These are phyloP conservation scores for Papilio gigon DNA, from an alignment of 2,888 invertebrate genomes.

Conservation along the genomic window DNA sequence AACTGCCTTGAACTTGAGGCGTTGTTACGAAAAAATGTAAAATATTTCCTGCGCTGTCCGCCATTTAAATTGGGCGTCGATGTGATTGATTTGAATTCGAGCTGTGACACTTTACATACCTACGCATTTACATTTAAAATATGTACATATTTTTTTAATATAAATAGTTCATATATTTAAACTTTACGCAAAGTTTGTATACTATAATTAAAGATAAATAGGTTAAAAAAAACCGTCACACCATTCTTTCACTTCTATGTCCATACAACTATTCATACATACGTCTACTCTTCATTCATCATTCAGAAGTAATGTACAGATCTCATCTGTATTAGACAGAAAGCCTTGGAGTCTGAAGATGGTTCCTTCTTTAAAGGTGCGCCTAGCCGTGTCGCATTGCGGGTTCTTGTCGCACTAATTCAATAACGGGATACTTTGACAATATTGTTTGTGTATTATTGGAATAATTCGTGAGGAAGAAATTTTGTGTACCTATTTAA, in stretches of 20 bases:
- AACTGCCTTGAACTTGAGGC: conserved; percentile 42
- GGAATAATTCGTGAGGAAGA: too few species aligned
- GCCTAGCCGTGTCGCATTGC: conserved; percentile 7
- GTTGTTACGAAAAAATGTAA: conserved; percentile 34
- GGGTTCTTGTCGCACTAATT: not conserved
- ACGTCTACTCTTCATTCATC: too few species aligned
- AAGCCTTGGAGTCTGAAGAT: not conserved
- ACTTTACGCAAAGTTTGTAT: not conserved
- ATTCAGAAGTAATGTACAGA: not conserved
- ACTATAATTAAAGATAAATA: conserved; percentile 3
- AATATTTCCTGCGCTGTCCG: conserved; percentile 31
- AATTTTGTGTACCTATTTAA: too few species aligned
- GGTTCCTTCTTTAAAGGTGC: not conserved
- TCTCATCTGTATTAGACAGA: not conserved
- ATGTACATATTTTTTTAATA: not conserved
- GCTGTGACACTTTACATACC: conserved; percentile 11
- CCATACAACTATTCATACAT: too few species aligned
- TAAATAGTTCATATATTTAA: not conserved
- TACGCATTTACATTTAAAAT: conserved; percentile 20
- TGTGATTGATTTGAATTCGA: conserved; percentile 21
- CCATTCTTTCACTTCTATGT: too few species aligned
- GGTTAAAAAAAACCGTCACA: too few species aligned
- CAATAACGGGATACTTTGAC: not conserved
- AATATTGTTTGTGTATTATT: not conserved
- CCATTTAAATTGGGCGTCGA: conserved; percentile 17